Conservation (phyloP, 2,797 vertebrate species). For the Eupleurogrammus muticus region DNA sequence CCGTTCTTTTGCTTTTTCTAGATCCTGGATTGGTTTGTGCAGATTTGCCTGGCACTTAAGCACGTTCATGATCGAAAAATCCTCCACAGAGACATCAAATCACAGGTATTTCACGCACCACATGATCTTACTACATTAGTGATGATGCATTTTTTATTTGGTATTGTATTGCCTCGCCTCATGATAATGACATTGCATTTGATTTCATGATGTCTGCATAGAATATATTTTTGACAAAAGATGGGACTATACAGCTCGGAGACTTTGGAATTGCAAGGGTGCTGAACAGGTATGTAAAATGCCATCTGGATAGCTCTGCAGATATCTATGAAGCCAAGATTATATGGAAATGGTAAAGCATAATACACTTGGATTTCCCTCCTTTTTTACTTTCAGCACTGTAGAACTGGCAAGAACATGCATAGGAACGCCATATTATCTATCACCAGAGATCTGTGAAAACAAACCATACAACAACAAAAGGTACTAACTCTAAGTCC, state of each 20-base stretch:
- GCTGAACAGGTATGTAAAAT: slow-evolving; percentile 89
- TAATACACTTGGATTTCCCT: background rate
- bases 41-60: slow-evolving; percentile 97
- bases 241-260: slow-evolving; percentile 95
- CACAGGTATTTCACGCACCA: slow-evolving; percentile 86
- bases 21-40: slow-evolving; percentile 99
- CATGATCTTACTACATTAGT: background rate
- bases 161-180: background rate
- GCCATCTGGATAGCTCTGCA: background rate
- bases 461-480: slow-evolving; percentile 99
- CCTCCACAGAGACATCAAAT: slow-evolving; percentile 98
- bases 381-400: slow-evolving; percentile 84
- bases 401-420: slow-evolving; percentile 96
- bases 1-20: slow-evolving; percentile 54
- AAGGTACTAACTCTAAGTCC: slow-evolving; percentile 84
- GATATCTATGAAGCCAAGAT: background rate
- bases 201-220: slow-evolving; percentile 59
- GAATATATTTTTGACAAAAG: slow-evolving; percentile 99
- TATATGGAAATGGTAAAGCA: background rate
- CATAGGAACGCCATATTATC: slow-evolving; percentile 97
- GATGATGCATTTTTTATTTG: background rate
- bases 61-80: slow-evolving; percentile 98
- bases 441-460: slow-evolving; percentile 98
- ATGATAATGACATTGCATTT: background rate
- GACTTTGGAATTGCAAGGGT: slow-evolving; percentile 98